These are phyloP conservation scores for Ectropis grisescens DNA, from an alignment of 1,140 invertebrate genomes.

Conservation along the genomic window DNA sequence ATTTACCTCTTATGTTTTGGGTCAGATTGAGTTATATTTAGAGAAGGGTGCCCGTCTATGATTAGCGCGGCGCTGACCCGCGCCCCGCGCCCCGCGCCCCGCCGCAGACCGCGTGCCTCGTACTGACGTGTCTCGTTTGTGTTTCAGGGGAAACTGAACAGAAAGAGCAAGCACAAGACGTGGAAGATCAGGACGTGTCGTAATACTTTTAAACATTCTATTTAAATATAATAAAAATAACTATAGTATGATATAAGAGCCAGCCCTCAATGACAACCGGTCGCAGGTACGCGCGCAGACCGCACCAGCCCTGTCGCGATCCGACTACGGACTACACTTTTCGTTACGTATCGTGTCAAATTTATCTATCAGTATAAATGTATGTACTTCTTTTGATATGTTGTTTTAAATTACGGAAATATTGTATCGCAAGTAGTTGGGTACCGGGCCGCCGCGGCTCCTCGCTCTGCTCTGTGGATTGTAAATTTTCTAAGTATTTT, in stretches of 20 bases:
- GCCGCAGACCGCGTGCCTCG: no score
- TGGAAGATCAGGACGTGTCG: constrained; percentile 94
- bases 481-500: constrained; percentile 67
- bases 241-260: constrained; percentile 59
- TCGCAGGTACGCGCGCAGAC: constrained; percentile 22
- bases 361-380: constrained; percentile 35
- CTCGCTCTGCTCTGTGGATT: constrained; percentile 38
- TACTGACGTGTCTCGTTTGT: constrained; percentile 5
- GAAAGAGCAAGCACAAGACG: constrained; percentile 90
- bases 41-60: no score
- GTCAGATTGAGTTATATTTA: no score
- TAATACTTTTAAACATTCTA: constrained; percentile 72
- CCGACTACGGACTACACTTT: constrained; percentile 12
- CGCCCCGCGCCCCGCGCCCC: no score
- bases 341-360: constrained; percentile 40
- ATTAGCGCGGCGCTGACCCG: no score
- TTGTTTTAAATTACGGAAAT: constrained; percentile 50
- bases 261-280: constrained; percentile 45
- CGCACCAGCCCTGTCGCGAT: constrained; percentile 7
- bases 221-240: constrained; percentile 60
- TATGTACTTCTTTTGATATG: constrained; percentile 55
- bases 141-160: constrained; percentile 85
- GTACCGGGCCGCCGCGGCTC: no score
- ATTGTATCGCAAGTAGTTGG: constrained; percentile 57
- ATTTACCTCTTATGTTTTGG: no score